A percentile compares a stretch with the other conserved stretches of the same genome.
Evolutionary conservation across 1,140 invertebrate genomes (phyloP).

Genomic region (Caenorhabditis inopinata): DNA sequence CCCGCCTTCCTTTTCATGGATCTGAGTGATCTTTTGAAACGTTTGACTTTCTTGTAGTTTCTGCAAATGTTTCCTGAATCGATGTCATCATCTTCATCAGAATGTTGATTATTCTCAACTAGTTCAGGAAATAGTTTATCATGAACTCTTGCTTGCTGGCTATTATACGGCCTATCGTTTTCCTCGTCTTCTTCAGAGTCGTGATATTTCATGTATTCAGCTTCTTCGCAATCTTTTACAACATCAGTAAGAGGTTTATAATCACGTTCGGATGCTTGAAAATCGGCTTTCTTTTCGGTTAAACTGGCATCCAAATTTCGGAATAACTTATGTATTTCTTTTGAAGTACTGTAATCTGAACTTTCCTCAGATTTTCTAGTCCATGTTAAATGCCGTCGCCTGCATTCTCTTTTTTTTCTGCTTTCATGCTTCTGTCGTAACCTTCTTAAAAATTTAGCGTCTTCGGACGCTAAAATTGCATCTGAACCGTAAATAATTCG

Average conservation of each 20-base stretch:
- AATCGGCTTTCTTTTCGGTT: not conserved
- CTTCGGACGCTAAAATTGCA: not conserved
- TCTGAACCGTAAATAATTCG: not conserved
- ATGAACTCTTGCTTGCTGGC: not conserved
- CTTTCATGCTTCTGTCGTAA: not conserved
- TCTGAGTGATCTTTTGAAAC: too few relatives aligned
- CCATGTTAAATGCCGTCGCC: not conserved
- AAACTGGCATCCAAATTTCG: not conserved
- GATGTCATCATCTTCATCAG: too few relatives aligned
- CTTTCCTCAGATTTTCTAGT: not conserved
- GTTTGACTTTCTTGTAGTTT: too few relatives aligned
- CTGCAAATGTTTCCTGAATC: too few relatives aligned
- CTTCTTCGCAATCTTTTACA: not conserved
- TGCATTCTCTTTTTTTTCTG: not conserved
- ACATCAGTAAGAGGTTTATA: not conserved
- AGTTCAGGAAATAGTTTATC: not conserved
- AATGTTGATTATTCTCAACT: too few relatives aligned
- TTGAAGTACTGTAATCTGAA: not conserved
- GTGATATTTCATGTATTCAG: not conserved
- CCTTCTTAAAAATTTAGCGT: not conserved
- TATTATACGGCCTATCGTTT: not conserved
- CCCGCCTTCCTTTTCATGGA: too few relatives aligned
- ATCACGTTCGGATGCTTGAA: not conserved
- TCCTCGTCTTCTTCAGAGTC: not conserved
- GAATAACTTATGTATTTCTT: not conserved